Percentiles rank a stretch among this genome's conserved stretches.
These are phyloP conservation scores for Himantopus leucocephalus DNA, from an alignment of 2,113 vertebrate species.

Conservation along the genomic window DNA sequence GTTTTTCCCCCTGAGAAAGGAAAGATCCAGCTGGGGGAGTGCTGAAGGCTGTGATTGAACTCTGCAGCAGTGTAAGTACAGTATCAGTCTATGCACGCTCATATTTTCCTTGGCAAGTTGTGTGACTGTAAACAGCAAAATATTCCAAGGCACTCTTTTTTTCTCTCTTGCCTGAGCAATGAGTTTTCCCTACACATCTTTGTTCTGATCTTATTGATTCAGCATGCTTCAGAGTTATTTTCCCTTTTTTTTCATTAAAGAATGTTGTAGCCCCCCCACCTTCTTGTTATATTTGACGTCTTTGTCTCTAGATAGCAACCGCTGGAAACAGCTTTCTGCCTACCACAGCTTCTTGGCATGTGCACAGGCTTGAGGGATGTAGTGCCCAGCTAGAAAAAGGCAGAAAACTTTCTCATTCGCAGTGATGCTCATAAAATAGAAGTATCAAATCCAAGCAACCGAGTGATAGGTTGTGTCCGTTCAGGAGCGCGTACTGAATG, in stretches of 20 bases:
- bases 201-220: conserved; percentile 10
- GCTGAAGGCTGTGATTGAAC: neutral
- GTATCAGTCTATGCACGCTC: neutral
- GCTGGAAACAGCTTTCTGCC: no score
- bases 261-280: neutral
- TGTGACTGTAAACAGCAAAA: conserved; percentile 37
- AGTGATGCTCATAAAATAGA: neutral
- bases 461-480: fast-evolving
- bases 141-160: neutral
- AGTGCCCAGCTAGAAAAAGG: conserved; percentile 24
- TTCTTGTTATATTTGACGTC: conserved; percentile 3
- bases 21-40: neutral
- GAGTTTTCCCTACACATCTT: conserved; percentile 2
- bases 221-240: neutral
- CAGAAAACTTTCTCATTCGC: neutral
- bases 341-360: conserved; percentile 10
- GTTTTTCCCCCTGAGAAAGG: neutral
- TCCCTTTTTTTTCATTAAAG: neutral
- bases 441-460: neutral
- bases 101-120: conserved; percentile 39
- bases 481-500: fast-evolving
- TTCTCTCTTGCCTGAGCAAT: neutral
- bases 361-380: neutral
- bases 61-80: neutral
- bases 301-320: conserved; percentile 23